Evolutionary conservation across 2,888 invertebrate genomes (phyloP).

Genomic region (Metellina segmentata): DNA sequence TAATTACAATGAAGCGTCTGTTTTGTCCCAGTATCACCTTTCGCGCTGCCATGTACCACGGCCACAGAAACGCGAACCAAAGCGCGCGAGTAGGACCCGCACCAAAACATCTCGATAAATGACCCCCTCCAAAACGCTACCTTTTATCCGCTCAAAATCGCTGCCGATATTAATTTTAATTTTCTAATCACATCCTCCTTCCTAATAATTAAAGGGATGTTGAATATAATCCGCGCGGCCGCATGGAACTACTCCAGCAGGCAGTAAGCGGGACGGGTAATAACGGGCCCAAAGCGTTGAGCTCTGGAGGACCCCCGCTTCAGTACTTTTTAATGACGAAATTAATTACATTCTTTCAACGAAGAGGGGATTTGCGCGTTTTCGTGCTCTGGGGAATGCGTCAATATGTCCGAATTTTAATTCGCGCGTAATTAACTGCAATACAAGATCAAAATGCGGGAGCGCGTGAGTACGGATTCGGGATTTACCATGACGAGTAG

Average conservation of each 20-base stretch:
- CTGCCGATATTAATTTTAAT: background rate
- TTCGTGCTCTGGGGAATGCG: background rate
- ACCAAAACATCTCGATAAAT: background rate
- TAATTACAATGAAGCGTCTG: too few species aligned
- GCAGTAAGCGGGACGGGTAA: background rate
- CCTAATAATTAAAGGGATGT: background rate
- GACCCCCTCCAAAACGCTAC: background rate
- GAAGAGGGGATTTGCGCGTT: background rate
- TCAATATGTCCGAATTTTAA: background rate
- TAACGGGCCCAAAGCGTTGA: background rate
- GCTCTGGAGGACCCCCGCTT: background rate
- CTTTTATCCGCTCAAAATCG: background rate
- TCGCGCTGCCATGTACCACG: too few species aligned
- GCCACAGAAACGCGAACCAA: too few species aligned
- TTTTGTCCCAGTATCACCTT: too few species aligned
- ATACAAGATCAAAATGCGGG: background rate
- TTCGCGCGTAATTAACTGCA: background rate
- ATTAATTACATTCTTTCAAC: background rate
- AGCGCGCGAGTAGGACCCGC: too few species aligned
- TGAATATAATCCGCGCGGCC: background rate
- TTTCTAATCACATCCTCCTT: background rate
- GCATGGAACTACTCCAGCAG: too few species aligned
- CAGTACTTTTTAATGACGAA: background rate
- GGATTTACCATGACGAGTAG: too few species aligned
- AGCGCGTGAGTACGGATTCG: background rate